A percentile compares a stretch with the other conserved stretches of the same genome.
Conservation (phyloP, 2,113 vertebrate species). For the Sphaerodactylus townsendi region DNA sequence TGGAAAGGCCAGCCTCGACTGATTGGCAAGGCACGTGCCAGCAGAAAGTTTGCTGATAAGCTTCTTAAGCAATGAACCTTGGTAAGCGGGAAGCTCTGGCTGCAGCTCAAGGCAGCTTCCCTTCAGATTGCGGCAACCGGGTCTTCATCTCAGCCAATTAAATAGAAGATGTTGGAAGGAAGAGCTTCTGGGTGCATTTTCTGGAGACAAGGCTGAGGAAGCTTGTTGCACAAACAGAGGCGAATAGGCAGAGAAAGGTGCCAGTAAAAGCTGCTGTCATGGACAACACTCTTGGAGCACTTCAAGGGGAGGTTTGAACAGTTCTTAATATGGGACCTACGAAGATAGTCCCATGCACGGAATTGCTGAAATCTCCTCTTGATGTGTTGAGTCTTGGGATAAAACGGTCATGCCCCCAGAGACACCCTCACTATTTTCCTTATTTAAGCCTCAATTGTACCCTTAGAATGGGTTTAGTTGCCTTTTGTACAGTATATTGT, state of each 20-base stretch:
- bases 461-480: too few relatives aligned
- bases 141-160: slow-evolving; percentile 53
- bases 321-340: too few relatives aligned
- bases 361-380: too few relatives aligned
- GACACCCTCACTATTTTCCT: too few relatives aligned
- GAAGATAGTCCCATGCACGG: too few relatives aligned
- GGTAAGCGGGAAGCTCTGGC: slow-evolving; percentile 62
- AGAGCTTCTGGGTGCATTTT: slow-evolving; percentile 56
- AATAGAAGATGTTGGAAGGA: slow-evolving; percentile 63
- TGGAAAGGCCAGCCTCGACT: slow-evolving; percentile 51
- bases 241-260: slow-evolving; percentile 59
- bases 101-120: slow-evolving; percentile 60
- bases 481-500: too few relatives aligned
- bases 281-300: neutral
- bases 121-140: slow-evolving; percentile 64
- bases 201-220: slow-evolving; percentile 54
- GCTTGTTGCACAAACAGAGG: slow-evolving; percentile 37
- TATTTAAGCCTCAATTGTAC: too few relatives aligned
- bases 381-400: too few relatives aligned
- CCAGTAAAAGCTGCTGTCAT: neutral
- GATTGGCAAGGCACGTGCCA: slow-evolving; percentile 60
- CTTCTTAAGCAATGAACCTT: slow-evolving; percentile 64
- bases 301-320: neutral
- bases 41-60: slow-evolving; percentile 69
- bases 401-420: too few relatives aligned